Conservation (phyloP, 1,140 invertebrate species). For the Brachionus koreanus region DNA sequence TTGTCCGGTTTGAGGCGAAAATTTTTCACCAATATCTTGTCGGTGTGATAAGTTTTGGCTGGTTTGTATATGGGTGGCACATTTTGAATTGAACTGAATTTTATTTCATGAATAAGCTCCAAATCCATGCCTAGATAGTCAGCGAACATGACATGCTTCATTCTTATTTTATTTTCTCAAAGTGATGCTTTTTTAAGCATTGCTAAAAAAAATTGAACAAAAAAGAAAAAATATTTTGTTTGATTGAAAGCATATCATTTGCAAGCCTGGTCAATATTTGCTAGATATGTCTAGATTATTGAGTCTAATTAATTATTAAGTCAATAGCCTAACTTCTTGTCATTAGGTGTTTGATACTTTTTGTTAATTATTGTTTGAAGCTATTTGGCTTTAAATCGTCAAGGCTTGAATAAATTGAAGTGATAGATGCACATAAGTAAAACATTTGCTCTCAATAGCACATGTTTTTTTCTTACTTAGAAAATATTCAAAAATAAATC, state of each 20-base stretch:
- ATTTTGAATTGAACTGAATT: neutral
- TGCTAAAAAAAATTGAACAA: neutral
- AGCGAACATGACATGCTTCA: conserved; percentile 30
- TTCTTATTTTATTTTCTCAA: neutral
- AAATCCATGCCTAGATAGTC: conserved; percentile 24
- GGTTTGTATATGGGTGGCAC: neutral
- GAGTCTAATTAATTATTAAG: conserved; percentile 11
- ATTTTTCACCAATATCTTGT: conserved; percentile 7
- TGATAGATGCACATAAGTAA: neutral
- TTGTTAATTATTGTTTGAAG: neutral
- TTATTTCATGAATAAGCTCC: conserved; percentile 37
- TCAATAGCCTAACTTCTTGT: conserved; percentile 23
- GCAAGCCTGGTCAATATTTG: neutral
- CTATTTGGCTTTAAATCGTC: neutral
- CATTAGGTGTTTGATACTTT: neutral
- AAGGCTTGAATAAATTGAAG: neutral
- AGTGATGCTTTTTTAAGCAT: neutral
- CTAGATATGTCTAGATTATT: conserved; percentile 20
- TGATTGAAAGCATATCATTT: conserved; percentile 9
- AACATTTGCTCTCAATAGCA: neutral
- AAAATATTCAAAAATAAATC: too few relatives aligned
- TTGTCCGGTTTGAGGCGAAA: neutral
- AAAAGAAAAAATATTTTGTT: neutral
- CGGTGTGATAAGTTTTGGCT: neutral
- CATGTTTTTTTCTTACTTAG: neutral